Evolutionary conservation across 2,888 invertebrate genomes (phyloP), one percentile per base, ranked within the genome.

Genomic region (Chloroclysta siterata): DNA sequence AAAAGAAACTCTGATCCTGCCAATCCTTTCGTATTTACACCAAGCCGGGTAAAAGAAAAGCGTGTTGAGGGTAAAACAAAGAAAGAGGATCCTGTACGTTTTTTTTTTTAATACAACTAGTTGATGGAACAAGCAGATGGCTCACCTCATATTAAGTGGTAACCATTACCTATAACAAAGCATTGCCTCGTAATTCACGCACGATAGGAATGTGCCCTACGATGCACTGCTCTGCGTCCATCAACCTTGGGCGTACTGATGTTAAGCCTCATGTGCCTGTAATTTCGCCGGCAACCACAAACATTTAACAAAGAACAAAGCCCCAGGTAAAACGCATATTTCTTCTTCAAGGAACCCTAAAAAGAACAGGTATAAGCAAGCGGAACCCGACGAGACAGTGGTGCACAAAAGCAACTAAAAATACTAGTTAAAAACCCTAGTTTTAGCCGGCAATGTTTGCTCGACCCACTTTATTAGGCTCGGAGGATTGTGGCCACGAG

Each of bases 401-500:
- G 75, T 76, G 78, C 78, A 85, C 76, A 84, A 86, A 86, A 87
- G 80, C 83, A 84, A 87, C 86, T 83, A 84, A 87, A 89, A 88
- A 84, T 84, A 84, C 85, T 85, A 83, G 87, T 87, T 87, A 85
- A 89, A 88, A 89, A 87, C 84, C 83, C 86, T 85, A 85, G 88
- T 87, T 89, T 84, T 83, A 86, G 83, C 84, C 72, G 73, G 76
- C 77, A 84, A 85, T 89, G 89, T 89, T 89, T 88, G 83, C 82
- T 75, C 88, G 88, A 85, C 88, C 89, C 88, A 89, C 88, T 89
- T 90, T 90, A 89, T 90, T 89, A 89, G 86, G 82, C 84, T 77
- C 74, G 72, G 78, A 70, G 72, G 50, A 65, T 76, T 76, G 69
- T 66, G 79, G 87, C 84, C 75, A 84, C 53, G 41, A 81, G 55